A percentile compares a stretch with the other conserved stretches of the same genome.
Evolutionary conservation across 2,888 invertebrate genomes (phyloP).

Genomic region (Polydrusus tereticollis): DNA sequence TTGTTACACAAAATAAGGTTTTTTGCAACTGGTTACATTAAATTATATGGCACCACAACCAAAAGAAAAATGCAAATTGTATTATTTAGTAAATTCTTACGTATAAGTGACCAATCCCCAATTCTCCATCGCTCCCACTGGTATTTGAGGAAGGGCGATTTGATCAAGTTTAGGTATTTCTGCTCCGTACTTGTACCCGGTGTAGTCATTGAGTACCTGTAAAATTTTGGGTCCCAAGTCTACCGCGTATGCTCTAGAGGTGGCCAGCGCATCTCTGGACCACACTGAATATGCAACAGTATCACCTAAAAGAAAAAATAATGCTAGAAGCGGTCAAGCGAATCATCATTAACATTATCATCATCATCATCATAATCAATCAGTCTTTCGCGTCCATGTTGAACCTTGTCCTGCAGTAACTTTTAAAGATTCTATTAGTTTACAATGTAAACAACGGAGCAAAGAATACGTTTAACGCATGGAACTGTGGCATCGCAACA

Average conservation of each 20-base stretch:
- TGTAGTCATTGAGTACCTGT: constrained; percentile 70
- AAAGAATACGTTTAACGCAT: too few species aligned
- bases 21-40: too few species aligned
- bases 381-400: too few species aligned
- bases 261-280: constrained; percentile 67
- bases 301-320: background rate
- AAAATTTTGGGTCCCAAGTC: constrained; percentile 68
- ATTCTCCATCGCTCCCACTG: constrained; percentile 90
- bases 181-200: constrained; percentile 67
- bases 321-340: too few species aligned
- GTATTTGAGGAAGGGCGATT: constrained; percentile 85
- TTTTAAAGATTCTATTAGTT: too few species aligned
- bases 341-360: background rate
- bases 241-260: constrained; percentile 67
- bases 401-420: too few species aligned
- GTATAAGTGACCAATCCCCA: constrained; percentile 89
- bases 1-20: too few species aligned
- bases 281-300: constrained; percentile 59
- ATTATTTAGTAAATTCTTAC: constrained; percentile 62
- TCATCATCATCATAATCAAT: too few species aligned
- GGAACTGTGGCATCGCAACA: too few species aligned
- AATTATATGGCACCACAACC: too few species aligned
- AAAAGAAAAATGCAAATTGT: too few species aligned
- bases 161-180: constrained; percentile 76
- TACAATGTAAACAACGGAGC: too few species aligned